Evolutionary conservation across 2,113 vertebrate genomes (phyloP).

Genomic region (Catharus bicknelli): DNA sequence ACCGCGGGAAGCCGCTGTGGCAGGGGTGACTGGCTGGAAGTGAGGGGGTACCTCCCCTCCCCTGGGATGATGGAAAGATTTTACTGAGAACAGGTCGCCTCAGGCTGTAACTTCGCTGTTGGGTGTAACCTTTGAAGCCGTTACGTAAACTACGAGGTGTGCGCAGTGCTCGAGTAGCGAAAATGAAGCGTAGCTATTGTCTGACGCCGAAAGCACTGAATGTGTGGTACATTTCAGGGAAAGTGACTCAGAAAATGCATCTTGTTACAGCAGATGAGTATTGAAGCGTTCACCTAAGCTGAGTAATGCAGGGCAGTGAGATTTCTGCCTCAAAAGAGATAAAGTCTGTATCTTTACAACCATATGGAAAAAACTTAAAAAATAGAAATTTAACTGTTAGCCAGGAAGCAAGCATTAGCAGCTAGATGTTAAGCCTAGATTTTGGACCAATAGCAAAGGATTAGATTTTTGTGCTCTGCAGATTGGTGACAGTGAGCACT

Average conservation of each 20-base stretch:
- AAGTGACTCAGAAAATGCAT: neutral
- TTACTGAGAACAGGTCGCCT: neutral
- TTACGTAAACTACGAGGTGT: neutral
- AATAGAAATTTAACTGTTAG: neutral
- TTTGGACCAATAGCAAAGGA: neutral
- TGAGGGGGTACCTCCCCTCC: fast-evolving
- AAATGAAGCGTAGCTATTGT: neutral
- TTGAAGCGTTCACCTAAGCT: neutral
- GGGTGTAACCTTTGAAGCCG: neutral
- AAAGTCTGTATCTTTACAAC: neutral
- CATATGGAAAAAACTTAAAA: neutral
- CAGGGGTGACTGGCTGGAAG: neutral
- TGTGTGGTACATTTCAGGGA: neutral
- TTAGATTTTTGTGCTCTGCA: neutral
- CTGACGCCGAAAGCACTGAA: fast-evolving
- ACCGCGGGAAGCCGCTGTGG: fast-evolving
- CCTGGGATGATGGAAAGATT: fast-evolving
- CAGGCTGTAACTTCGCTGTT: neutral
- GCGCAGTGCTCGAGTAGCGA: fast-evolving
- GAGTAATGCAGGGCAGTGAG: neutral
- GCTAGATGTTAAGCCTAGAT: neutral
- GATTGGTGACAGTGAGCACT: fast-evolving
- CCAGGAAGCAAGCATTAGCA: no score
- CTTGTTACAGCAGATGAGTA: neutral
- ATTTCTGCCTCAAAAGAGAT: neutral